Evolutionary conservation across 2,888 invertebrate species (phyloP), one percentile per base, ranked within the genome.

Genomic region (Megaustenia siamemsis): DNA sequence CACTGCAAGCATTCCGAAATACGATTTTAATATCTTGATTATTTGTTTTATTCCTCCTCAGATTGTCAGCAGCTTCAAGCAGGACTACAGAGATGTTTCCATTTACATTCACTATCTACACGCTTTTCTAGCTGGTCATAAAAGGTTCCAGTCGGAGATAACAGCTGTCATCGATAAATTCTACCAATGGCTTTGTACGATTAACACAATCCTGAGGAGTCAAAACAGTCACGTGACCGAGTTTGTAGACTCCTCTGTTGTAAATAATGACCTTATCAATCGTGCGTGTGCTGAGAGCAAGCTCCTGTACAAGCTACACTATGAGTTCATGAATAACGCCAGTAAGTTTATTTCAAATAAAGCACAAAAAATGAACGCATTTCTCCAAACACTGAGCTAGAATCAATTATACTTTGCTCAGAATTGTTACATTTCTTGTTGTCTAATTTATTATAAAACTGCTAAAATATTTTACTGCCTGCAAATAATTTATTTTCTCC

Each of bases 291-390:
- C 15, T 40, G 77, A 78, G 63, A 43, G n/a, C 6, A 60, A n/a
- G 24, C 6, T 3, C 15, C 77, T 18, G 3, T 24, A 78, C 40
- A 40, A 4, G 24, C 12, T 40, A 24, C 38, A 78, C n/a, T 78
- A 78, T 78, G 38, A 63, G 4, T 4, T 78, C 12, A 63, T 60
- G 60, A 78, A 63, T 28, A 63, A 78, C 6, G 63, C 77, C 2
- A 18, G 63, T 12, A 24, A 43, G 38, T 78, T 78, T 12, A 38
- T 63, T 4, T 15, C n/a, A 10, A 40, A 38, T 38, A 63, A 63
- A 60, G 40, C 35, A 10, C 15, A 6, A 6, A 78, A 78, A n/a
- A 40, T 38, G 28, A 18, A 8, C 4, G 28, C 6, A 28, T 71
- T 28, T 45, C 15, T 71, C 2, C 21, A 35, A 24, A 69, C 68